Evolutionary conservation across 2,797 vertebrate genomes (phyloP), one percentile per base, ranked within the genome.

Genomic region (Triplophysa yarkandensis): DNA sequence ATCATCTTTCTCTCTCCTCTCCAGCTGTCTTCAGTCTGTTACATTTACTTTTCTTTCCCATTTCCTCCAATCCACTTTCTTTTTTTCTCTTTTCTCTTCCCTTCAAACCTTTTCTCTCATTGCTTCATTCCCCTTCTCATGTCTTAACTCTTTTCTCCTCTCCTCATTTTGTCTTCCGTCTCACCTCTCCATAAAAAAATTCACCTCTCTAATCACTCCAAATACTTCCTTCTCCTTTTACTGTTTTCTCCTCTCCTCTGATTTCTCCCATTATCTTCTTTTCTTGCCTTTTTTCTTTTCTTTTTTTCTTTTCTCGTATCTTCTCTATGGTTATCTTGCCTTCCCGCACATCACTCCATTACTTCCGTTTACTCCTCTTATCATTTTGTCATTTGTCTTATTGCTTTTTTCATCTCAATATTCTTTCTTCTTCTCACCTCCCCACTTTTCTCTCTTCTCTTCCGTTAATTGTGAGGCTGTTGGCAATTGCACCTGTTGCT

Each of bases 401-500:
- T n/a, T n/a, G n/a, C n/a, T n/a, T n/a, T n/a, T n/a, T n/a, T n/a
- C n/a, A n/a, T n/a, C n/a, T n/a, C n/a, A n/a, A n/a, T n/a, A n/a
- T n/a, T n/a, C n/a, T 52, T 34, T 66, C 68, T 60, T 57, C 10
- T 82, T 84, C 85, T 81, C 74, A 74, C 17, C 81, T 84, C 10
- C 6, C 60, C 72, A 34, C 4, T 43, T 27, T 55, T 7, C 66
- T 83, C 85, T 83, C 84, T 86, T n/a, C 34, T 19, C 6, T 3
- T n/a, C 43, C 36, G 7, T 34, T 68, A 65, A 83, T 89, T 90
- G 88, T 82, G 48, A 85, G 83, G 86, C 85, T 81, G 77, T 75
- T 63, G 69, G 85, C 82, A 82, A 76, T 82, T 86, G 82, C 90
- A 91, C 89, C 89, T 91, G 90, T 92, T 91, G 90, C 87, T 83